phyloP scores from a whole-genome alignment of 2,797 vertebrate genomes.

The Aratinga solstitialis region DNA sequence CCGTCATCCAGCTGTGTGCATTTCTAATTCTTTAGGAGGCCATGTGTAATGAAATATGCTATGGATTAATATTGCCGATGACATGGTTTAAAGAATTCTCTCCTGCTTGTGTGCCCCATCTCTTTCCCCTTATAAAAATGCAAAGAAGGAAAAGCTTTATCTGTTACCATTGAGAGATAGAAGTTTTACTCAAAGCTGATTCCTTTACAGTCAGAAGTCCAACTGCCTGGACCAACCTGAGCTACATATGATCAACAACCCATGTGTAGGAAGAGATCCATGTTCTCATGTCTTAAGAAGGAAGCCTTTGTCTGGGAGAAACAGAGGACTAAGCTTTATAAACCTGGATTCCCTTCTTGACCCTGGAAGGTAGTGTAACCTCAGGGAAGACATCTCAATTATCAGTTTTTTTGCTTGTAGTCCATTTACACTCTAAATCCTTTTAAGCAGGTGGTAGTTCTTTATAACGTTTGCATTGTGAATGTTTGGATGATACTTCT shows the following conservation, averaged over 20 bases:
- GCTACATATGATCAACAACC: rapidly evolving
- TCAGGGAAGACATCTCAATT: not conserved
- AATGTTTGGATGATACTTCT: not conserved
- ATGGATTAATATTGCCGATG: not conserved
- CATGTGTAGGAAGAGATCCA: not conserved
- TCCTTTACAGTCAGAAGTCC: not conserved
- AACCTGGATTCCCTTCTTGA: not conserved
- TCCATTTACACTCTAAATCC: not conserved
- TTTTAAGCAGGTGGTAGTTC: not conserved
- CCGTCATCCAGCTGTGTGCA: not conserved
- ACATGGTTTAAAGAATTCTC: not conserved
- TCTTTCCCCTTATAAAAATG: not conserved
- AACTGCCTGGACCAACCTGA: not conserved
- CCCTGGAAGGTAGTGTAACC: not conserved
- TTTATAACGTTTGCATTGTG: not conserved
- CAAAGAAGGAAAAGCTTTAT: not conserved
- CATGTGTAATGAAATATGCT: not conserved
- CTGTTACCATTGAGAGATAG: not conserved
- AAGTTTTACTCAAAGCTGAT: not conserved
- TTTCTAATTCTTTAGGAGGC: not conserved
- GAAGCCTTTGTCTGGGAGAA: not conserved
- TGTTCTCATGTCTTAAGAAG: not conserved
- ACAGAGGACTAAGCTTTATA: not conserved
- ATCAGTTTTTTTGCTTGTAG: not conserved
- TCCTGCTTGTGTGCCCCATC: not conserved